Base-by-base conservation (phyloP, 2,888 invertebrate genomes). In the Kuschelorhynchus macadamiae region DNA sequence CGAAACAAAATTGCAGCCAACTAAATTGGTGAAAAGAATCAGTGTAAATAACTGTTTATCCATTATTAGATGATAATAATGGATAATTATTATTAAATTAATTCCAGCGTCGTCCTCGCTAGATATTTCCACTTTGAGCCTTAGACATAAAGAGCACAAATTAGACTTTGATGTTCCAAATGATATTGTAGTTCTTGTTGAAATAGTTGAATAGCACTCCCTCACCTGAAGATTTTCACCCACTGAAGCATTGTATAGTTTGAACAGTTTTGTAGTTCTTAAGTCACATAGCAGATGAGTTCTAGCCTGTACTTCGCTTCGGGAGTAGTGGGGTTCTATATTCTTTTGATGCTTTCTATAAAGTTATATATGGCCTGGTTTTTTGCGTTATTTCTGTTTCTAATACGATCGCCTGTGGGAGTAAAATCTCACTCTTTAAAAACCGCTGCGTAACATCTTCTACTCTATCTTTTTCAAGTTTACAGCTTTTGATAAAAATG, bases 91-190 rank as follows among this genome's bases (percentile, higher is more conserved):
- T 9, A 14, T 30, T n/a, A n/a, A n/a, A n/a, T n/a, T n/a, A n/a
- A n/a, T n/a, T n/a, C n/a, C n/a, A n/a, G n/a, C n/a, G n/a, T n/a
- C n/a, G n/a, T n/a, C n/a, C n/a, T n/a, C n/a, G n/a, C n/a, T n/a
- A n/a, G n/a, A n/a, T n/a, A n/a, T n/a, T n/a, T n/a, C n/a, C 25
- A 47, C 59, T 17, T 59, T 47, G 1, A 9, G 1, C 1, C 59
- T 20, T 0, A 59, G 8, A 33, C 41, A 59, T 7, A 32, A 33
- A 7, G 59, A 59, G 20, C 59, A 59, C 8, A 25, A 46, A 32
- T 59, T 33, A n/a, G 59, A 30, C 20, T 25, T 30, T 30, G 55
- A 55, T 11, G 55, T 55, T 12, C 63, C 63, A 46, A 63, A 63
- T 11, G 12, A 63, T 12, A n/a, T 63, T 63, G 46, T 63, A 63